These are phyloP conservation scores for Heliconius congener DNA, from an alignment of 1,140 invertebrate genomes.

Conservation along the genomic window DNA sequence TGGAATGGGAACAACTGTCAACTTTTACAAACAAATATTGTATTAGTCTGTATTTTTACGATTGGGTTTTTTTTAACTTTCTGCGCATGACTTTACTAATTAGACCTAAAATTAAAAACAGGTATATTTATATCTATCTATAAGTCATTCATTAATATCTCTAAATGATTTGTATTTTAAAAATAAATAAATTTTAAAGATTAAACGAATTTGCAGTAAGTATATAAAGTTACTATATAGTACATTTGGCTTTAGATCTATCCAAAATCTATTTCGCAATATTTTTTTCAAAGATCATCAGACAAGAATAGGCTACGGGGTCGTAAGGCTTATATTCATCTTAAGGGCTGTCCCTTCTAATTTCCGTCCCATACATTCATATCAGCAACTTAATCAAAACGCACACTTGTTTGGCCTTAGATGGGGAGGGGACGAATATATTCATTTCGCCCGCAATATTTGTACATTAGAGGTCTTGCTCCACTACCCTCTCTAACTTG, in stretches of 20 bases:
- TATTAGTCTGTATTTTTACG: slow-evolving; percentile 38
- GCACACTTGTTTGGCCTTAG: slow-evolving; percentile 60
- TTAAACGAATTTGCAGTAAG: too few relatives aligned
- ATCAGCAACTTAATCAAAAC: slow-evolving; percentile 74
- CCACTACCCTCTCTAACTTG: slow-evolving; percentile 67
- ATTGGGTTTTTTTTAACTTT: not conserved
- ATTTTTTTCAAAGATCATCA: not conserved
- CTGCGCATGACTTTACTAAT: too few relatives aligned
- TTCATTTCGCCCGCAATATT: slow-evolving; percentile 80
- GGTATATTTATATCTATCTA: too few relatives aligned
- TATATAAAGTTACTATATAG: too few relatives aligned
- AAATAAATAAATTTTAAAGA: too few relatives aligned
- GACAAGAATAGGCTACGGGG: not conserved
- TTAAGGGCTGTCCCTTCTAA: slow-evolving; percentile 43
- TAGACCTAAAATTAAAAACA: too few relatives aligned
- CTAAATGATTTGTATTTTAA: too few relatives aligned
- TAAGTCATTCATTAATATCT: too few relatives aligned
- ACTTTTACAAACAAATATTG: slow-evolving; percentile 60
- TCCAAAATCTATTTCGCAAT: too few relatives aligned
- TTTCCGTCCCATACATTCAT: slow-evolving; percentile 66
- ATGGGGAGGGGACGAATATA: slow-evolving; percentile 64
- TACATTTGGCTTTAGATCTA: too few relatives aligned
- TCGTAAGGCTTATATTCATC: slow-evolving; percentile 28
- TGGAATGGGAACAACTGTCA: slow-evolving; percentile 73
- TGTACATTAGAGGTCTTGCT: slow-evolving; percentile 80